Conservation (phyloP, 2,113 vertebrate genomes). For the Egretta garzetta region DNA sequence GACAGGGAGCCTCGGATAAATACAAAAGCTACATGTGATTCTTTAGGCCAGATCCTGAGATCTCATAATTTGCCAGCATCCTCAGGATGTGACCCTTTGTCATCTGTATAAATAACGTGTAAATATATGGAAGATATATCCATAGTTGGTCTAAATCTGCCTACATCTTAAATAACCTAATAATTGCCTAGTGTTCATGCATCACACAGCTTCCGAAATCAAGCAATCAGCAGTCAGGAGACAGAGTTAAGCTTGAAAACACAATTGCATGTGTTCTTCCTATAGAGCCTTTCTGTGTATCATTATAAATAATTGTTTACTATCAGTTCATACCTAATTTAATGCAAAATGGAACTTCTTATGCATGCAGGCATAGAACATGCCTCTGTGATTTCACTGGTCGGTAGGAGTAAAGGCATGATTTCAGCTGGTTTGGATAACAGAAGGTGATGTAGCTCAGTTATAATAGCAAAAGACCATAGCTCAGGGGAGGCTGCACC, state of each 20-base stretch:
- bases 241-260: background rate
- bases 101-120: background rate
- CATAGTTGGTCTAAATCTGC: background rate
- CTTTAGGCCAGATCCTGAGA: background rate
- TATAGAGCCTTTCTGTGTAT: background rate
- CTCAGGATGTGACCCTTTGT: background rate
- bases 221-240: background rate
- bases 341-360: background rate
- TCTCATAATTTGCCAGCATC: background rate
- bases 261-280: background rate
- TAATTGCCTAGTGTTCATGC: background rate
- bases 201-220: constrained; percentile 3
- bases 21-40: background rate
- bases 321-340: background rate
- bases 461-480: background rate
- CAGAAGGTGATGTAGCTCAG: background rate
- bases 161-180: background rate
- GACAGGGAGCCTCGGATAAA: background rate
- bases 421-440: background rate
- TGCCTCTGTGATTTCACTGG: background rate
- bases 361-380: background rate
- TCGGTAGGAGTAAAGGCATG: background rate
- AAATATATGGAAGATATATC: background rate
- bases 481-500: background rate
- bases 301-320: background rate